Evolutionary conservation across 2,797 vertebrate species (phyloP), one percentile per base, ranked within the genome.

Genomic region (Salarias fasciatus): DNA sequence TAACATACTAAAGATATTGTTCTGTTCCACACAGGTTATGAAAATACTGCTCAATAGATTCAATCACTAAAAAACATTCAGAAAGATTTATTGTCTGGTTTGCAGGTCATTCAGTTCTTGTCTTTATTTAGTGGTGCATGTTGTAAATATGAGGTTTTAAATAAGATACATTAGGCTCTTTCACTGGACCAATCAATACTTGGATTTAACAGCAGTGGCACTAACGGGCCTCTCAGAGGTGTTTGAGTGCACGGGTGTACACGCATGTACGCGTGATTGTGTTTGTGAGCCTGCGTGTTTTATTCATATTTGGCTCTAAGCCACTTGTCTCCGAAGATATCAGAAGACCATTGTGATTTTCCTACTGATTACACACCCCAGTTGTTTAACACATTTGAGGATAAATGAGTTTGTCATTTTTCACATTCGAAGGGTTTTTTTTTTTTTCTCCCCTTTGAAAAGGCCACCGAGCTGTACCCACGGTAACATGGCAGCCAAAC

Each of bases 301-400:
- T 69, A 72, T 64, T 83, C 60, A 49, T 53, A 68, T 82, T 58
- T 77, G 66, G 69, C 77, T 86, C 46, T 73, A 51, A 84, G 70
- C 72, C 55, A 52, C 75, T 82, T 83, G 65, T 86, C 79, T 83
- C 77, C 65, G 48, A 77, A 71, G 55, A 83, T 81, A 68, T 55
- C 64, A 73, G 66, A 73, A 44, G 65, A 57, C 63, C 68, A 68
- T 79, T 78, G 72, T 83, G 78, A 87, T 86, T 81, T 88, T 88
- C 82, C 71, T 58, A 37, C 69, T 86, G 72, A 80, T 89, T 82
- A 79, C 73, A 86, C 81, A 86, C 78, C 74, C 68, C 77, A 74
- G 77, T 63, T 74, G 52, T 72, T 18, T 24, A 80, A 72, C 54
- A 63, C 71, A 51, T 74, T 73, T 79, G 68, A 79, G 65, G 31